These are phyloP conservation scores for Marmota monax DNA, from an alignment of 2,113 vertebrate genomes.

Conservation along the genomic window DNA sequence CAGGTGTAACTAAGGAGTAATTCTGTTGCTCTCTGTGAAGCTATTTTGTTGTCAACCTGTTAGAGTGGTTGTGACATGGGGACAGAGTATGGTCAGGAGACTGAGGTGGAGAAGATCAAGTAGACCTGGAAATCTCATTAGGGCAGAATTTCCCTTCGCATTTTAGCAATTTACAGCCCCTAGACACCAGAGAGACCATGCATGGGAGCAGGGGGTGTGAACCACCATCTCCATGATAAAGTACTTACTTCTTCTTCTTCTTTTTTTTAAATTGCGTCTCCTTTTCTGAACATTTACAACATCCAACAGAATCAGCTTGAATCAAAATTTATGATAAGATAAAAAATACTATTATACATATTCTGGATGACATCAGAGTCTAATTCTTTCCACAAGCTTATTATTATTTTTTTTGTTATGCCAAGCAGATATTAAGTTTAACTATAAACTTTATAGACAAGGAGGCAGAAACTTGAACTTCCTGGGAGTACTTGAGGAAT, in stretches of 20 bases:
- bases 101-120: not conserved
- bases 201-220: not conserved
- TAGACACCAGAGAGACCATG: not conserved
- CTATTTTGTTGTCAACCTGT: not conserved
- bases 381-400: conserved; percentile 2
- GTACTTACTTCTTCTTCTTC: not conserved
- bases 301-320: conserved; percentile 31
- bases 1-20: not conserved
- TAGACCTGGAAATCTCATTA: not conserved
- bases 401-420: not conserved
- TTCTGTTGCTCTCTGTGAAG: not conserved
- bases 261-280: not conserved
- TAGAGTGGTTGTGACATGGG: not conserved
- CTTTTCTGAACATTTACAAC: conserved; percentile 51
- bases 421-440: conserved; percentile 1
- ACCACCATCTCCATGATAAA: not conserved
- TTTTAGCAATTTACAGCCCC: not conserved
- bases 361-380: conserved; percentile 30
- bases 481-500: conserved; percentile 13
- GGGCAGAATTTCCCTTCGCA: not conserved
- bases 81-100: not conserved
- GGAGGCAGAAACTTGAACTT: not conserved
- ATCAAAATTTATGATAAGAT: conserved; percentile 11
- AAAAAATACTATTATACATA: not conserved
- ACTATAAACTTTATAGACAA: not conserved